Evolutionary conservation across 1,140 invertebrate species (phyloP), one percentile per base, ranked within the genome.

Genomic region (Drosophila guanche): DNA sequence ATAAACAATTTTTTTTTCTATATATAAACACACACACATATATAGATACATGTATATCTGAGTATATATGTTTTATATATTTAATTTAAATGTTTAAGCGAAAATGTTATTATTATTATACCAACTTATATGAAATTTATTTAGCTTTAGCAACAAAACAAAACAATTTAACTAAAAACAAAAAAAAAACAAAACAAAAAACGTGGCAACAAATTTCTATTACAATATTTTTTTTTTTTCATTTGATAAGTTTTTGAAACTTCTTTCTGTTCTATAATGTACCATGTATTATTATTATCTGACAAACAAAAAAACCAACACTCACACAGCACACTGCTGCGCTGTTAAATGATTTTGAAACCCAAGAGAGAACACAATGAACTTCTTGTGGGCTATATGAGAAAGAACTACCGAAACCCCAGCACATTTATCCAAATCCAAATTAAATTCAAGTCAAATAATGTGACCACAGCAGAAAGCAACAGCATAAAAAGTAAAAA

Each of bases 361-460:
- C 48, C 55, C 51, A 62, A 51, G 57, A 40, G 67, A 23, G 81
- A 57, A 89, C 89, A 90, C 89, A 90, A 90, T 90, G 89, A 90
- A 90, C 90, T 90, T 90, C 90, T 90, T 90, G 83, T 90, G 74
- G 76, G 72, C 69, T 83, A 89, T 67, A 67, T 70, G 65, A 77
- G 63, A 86, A 70, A 67, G 65, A 27, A 5, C 16, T 14, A 63
- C 25, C 14, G 2, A 45, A 25, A 14, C 10, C 33, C 2, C 8
- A 29, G 60, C 25, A 62, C 55, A 22, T 5, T 22, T 54, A 20
- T 65, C 54, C 47, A 50, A 42, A 63, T 16, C 41, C 54, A 62
- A 76, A 42, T 61, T 59, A 67, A 63, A 74, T 66, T 58, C 54
- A 68, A 76, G 47, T 61, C 60, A 50, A 69, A 69, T 29, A 57